Evolutionary conservation across 2,797 vertebrate species (phyloP).

Genomic region (Orientallactaga sibirica): DNA sequence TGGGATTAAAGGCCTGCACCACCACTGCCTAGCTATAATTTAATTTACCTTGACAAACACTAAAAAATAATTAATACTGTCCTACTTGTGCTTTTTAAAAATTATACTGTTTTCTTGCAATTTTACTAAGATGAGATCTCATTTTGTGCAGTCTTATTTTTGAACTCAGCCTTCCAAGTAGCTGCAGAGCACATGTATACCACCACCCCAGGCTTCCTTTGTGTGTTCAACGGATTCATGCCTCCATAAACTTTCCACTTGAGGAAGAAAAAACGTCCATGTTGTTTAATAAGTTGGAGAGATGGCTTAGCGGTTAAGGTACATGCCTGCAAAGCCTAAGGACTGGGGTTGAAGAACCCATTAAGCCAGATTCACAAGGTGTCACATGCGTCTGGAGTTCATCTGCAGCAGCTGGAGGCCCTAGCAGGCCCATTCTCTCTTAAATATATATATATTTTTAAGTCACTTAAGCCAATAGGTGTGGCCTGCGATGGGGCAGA

Average conservation of each 20-base stretch:
- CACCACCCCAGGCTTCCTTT: neutral
- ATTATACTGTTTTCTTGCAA: neutral
- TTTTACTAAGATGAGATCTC: neutral
- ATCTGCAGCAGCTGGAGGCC: too few species aligned
- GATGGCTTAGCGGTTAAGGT: too few species aligned
- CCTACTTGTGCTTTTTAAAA: neutral
- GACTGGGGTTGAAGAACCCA: too few species aligned
- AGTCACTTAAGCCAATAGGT: neutral
- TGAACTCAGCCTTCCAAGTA: neutral
- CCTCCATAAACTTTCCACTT: conserved; percentile 42
- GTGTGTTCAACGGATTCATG: neutral
- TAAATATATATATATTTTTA: neutral
- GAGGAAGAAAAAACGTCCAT: neutral
- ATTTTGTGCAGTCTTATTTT: neutral
- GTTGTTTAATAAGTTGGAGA: neutral
- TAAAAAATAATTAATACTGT: neutral
- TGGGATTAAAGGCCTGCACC: too few species aligned
- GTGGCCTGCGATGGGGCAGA: neutral
- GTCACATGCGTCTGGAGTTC: too few species aligned
- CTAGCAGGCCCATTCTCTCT: too few species aligned
- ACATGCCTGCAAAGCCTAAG: too few species aligned
- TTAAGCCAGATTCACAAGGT: too few species aligned
- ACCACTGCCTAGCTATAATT: neutral
- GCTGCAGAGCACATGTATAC: neutral
- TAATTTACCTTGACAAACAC: conserved; percentile 42